A percentile compares a stretch with the other conserved stretches of the same genome.
Conservation (phyloP, 2,113 vertebrate genomes). For the Actenoides hombroni region DNA sequence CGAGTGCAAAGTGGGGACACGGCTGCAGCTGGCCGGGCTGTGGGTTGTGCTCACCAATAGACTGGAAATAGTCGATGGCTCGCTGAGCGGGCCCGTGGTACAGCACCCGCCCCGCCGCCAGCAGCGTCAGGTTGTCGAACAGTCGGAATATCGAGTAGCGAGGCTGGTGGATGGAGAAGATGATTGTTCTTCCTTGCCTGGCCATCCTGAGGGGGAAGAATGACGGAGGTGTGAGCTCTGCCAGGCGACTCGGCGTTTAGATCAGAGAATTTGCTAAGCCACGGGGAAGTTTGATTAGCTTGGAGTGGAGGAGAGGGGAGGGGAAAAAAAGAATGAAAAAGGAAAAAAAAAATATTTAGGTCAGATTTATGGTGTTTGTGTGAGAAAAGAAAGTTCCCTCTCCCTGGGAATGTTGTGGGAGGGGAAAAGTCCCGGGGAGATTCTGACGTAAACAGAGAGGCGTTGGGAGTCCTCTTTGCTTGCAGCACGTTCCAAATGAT, state of each 20-base stretch:
- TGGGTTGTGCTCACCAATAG: conserved; percentile 73
- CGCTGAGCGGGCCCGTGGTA: conserved; percentile 84
- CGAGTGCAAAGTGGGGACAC: neutral
- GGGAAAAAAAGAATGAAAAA: neutral
- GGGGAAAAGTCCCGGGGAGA: neutral
- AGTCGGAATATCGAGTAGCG: conserved; percentile 92
- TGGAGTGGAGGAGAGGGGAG: neutral
- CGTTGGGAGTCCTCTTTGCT: neutral
- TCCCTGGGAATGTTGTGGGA: neutral
- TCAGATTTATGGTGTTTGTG: neutral
- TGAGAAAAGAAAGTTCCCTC: neutral
- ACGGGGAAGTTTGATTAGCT: neutral
- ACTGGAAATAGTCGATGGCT: conserved; percentile 82
- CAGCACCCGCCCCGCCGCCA: conserved; percentile 84
- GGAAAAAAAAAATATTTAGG: neutral
- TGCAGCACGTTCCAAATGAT: neutral
- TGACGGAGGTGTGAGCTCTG: neutral
- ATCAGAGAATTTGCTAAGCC: neutral
- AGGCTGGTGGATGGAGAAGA: conserved; percentile 96
- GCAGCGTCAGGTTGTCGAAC: conserved; percentile 86
- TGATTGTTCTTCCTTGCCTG: conserved; percentile 84
- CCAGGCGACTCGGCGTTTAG: neutral
- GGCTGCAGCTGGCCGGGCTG: neutral
- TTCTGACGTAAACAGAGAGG: neutral
- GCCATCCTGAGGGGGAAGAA: conserved; percentile 80